Percentiles rank a stretch among this genome's conserved stretches.
Conservation (phyloP, 2,797 vertebrate genomes). For the Cichlasoma orientale region DNA sequence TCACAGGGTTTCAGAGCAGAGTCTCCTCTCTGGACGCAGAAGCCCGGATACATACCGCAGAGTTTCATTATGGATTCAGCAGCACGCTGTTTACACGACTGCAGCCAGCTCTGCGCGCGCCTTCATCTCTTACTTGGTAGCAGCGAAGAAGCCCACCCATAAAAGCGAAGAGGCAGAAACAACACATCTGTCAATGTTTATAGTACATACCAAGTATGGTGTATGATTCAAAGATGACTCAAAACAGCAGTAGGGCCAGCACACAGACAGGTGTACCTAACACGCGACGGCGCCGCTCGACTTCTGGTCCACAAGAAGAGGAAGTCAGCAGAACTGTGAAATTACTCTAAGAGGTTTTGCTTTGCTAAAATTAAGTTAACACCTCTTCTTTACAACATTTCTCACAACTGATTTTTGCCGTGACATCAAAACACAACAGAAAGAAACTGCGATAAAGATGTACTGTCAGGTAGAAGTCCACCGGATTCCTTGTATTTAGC, state of each 20-base stretch:
- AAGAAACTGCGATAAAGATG: not conserved
- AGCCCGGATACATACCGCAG: constrained; percentile 60
- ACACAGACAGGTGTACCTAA: not conserved
- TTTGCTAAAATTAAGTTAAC: not conserved
- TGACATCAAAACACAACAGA: not conserved
- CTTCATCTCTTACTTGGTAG: constrained; percentile 23
- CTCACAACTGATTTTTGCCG: not conserved
- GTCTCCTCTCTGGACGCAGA: constrained; percentile 54
- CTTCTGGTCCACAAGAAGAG: not conserved
- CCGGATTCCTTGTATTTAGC: not conserved
- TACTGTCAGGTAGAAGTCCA: not conserved
- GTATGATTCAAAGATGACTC: not conserved
- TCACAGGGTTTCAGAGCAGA: constrained; percentile 58
- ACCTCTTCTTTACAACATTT: constrained; percentile 2
- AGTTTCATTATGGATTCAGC: constrained; percentile 62
- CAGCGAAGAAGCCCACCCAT: not conserved
- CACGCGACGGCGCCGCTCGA: not conserved
- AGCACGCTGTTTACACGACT: constrained; percentile 59
- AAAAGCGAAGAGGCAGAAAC: constrained; percentile 13
- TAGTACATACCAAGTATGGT: not conserved
- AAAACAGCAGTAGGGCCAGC: not conserved
- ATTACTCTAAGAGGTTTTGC: not conserved
- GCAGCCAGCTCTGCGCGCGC: constrained; percentile 35
- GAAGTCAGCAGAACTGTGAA: not conserved
- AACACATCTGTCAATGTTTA: not conserved